phyloP scores from a whole-genome alignment of 2,113 vertebrate genomes.

The Origma solitaria region DNA sequence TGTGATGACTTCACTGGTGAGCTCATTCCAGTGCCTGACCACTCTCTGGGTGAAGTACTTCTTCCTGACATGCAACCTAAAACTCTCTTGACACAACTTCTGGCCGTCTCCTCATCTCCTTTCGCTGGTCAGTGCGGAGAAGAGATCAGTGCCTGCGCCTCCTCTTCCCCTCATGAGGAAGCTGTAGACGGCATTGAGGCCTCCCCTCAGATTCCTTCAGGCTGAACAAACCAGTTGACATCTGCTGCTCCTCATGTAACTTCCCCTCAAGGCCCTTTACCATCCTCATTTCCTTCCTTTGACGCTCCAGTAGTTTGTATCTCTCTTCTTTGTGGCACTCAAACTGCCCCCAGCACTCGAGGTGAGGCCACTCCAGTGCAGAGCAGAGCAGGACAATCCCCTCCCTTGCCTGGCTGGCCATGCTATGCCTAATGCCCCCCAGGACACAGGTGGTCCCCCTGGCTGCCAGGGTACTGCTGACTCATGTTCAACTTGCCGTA shows the following conservation, averaged over 20 bases:
- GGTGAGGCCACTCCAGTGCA: neutral
- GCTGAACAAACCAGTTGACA: neutral
- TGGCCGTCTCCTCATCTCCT: accelerated
- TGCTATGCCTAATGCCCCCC: neutral
- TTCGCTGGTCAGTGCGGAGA: neutral
- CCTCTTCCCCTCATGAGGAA: neutral
- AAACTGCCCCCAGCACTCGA: neutral
- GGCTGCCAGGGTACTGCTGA: neutral
- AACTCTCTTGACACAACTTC: neutral
- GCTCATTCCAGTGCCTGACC: accelerated
- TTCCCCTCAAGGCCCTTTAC: neutral
- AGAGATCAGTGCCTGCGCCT: neutral
- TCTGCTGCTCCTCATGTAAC: neutral
- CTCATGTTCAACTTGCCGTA: accelerated
- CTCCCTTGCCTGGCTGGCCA: accelerated
- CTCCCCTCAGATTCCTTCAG: neutral
- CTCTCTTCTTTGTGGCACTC: neutral
- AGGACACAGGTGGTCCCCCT: accelerated
- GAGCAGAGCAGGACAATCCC: neutral
- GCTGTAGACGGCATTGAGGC: neutral
- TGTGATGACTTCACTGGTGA: neutral
- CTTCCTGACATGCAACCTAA: neutral
- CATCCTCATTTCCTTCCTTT: neutral
- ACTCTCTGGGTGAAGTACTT: accelerated
- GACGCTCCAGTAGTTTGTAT: neutral